Base-by-base conservation (phyloP, 2,113 vertebrate genomes). In the Pachyramphus minor region DNA sequence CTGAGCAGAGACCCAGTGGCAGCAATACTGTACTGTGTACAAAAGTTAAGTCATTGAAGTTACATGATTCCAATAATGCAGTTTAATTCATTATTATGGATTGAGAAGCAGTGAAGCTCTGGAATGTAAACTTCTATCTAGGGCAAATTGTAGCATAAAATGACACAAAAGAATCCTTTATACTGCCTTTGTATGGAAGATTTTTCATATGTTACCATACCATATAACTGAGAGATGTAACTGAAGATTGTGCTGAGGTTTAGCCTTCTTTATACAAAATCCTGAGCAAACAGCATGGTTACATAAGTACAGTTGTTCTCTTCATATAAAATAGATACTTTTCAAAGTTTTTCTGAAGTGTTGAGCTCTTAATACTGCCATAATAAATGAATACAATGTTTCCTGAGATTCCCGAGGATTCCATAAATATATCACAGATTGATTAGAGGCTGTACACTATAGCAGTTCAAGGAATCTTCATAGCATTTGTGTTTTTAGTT, bases 401-500 rank as follows among this genome's bases (percentile, higher is more conserved):
- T 66, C 8, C 11, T 44, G 63, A 73, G 23, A 35, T 69, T 76
- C 13, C 39, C 31, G 55, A 71, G 63, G 22, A 53, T 71, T 75
- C 4, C 0, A 5, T 60, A 39, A 68, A 67, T 24, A 23, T 59
- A 75, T 41, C 41, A 13, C 25, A 24, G 52, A 5, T 13, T 82
- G 55, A 17, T 45, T 49, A 66, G 49, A 41, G 75, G 35, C n/a
- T 4, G 5, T 31, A 4, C 20, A 8, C 13, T 45, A 20, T 33
- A 69, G 35, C 72, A 77, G n/a, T 53, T 39, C 44, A 39, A n/a
- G 35, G 37, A 71, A 35, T 67, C n/a, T 63, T 94, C 50, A 94
- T 10, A 72, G 68, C 21, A 39, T 45, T 44, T 80, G 8, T 91
- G 47, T 69, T 95, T 62, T 86, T 86, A 99, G 99, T 97, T 99